Conservation (phyloP, 2,888 invertebrate species). For the Candidula unifasciata region DNA sequence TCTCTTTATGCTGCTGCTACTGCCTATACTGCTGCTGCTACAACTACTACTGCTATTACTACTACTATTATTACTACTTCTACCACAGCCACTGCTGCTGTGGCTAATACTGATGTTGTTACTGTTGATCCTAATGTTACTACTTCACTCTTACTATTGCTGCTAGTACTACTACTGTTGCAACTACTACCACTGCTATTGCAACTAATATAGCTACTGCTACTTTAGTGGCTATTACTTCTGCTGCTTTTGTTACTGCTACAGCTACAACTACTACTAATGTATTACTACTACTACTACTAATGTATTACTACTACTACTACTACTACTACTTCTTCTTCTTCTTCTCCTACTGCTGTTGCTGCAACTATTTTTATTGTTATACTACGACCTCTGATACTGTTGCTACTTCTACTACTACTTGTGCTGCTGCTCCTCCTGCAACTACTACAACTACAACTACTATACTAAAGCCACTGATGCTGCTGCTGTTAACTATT, state of each 20-base stretch:
- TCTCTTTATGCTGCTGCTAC: too few relatives aligned
- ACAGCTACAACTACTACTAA: not conserved
- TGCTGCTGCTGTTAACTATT: too few relatives aligned
- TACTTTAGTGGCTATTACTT: not conserved
- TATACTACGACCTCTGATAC: too few relatives aligned
- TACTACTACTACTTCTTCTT: not conserved
- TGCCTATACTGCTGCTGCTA: too few relatives aligned
- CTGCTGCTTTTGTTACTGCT: not conserved
- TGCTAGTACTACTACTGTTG: not conserved
- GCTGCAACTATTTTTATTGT: too few relatives aligned
- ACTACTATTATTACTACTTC: not conserved
- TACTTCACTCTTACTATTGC: not conserved
- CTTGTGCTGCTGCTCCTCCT: too few relatives aligned
- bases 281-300: too few relatives aligned
- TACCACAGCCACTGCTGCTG: not conserved
- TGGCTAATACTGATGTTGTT: not conserved
- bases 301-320: not conserved
- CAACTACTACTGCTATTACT: too few relatives aligned
- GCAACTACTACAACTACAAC: too few relatives aligned
- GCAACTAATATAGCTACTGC: not conserved
- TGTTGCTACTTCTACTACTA: not conserved
- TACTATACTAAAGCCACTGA: too few relatives aligned
- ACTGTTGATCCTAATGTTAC: not conserved
- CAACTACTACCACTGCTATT: not conserved
- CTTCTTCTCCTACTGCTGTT: not conserved